These are phyloP conservation scores for Euzetes globulus DNA, from an alignment of 2,888 invertebrate species.

Conservation along the genomic window DNA sequence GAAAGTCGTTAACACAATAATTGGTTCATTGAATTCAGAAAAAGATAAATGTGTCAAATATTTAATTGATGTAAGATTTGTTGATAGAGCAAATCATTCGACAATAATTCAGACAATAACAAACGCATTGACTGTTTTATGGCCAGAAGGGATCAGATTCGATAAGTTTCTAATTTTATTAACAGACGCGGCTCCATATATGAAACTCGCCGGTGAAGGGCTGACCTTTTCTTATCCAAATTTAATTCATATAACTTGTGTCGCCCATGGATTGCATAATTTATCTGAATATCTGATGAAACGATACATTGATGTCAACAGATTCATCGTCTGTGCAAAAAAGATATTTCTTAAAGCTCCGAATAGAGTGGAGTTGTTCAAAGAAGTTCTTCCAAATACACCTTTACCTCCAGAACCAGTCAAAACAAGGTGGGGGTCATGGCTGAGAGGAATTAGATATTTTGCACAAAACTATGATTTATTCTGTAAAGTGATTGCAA, in stretches of 20 bases:
- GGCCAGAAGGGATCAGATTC: not conserved
- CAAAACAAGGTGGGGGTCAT: not conserved
- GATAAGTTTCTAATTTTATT: not conserved
- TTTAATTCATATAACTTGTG: not conserved
- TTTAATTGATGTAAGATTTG: not conserved
- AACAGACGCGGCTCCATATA: not conserved
- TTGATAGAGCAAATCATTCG: not conserved
- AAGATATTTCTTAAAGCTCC: not conserved
- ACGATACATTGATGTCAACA: not conserved
- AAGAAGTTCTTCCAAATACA: not conserved
- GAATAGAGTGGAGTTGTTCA: not conserved
- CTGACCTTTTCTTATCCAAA: not conserved
- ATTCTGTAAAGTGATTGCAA: not conserved
- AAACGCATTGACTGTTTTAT: not conserved
- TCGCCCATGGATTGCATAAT: not conserved
- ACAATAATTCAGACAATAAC: not conserved
- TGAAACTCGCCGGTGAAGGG: not conserved
- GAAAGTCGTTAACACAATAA: not conserved
- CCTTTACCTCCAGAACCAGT: not conserved
- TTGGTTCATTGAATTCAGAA: not conserved
- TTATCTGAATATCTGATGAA: not conserved
- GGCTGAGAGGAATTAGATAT: not conserved
- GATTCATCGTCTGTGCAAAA: not conserved
- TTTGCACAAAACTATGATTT: not conserved
- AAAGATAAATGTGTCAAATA: not conserved